Base-by-base conservation (phyloP, 2,888 invertebrate genomes). In the Microctonus aethiopoides region DNA sequence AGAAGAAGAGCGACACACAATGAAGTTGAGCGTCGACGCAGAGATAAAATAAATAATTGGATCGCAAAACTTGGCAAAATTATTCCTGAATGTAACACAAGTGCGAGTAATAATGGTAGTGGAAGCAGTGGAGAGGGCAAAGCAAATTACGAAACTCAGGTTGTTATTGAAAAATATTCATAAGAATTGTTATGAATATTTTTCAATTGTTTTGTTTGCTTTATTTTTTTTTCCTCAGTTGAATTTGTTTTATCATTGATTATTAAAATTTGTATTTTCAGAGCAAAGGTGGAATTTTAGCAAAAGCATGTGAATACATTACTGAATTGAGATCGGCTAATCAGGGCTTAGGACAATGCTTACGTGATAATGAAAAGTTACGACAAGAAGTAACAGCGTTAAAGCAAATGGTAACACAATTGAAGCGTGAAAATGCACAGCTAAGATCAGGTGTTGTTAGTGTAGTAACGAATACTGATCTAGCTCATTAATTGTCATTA, bases 1-100 rank as follows among this genome's bases (percentile, higher is more conserved):
- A 92, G 94, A 82, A 89, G 97, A 76, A 89, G 97, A 83, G 96
- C 95, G 2, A 97, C 96, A 22, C 97, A 98, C 86, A 98, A 98
- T 84, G 97, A 97, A 89, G 97, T 98, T 1, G 98, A 98, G 86
- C 90, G 98, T 78, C 89, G 98, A 74, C 89, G 98, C 57, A 89
- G 98, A 78, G 97, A 98, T 84, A 98, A 98, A 89, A 98, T 98
- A 75, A 98, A 98, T 86, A 95, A 93, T 83, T 98, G 98, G 98
- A 98, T 98, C 76, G 92, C 94, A 63, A 96, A 95, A 86, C 88
- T 98, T 70, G 95, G 96, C 1, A 95, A 96, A 83, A 91, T 98
- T 75, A 93, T 98, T 66, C 97, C 97, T 1, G 92, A 92, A 72
- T 91, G 91, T 81, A 88, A 88, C 72, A 72, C 76, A 6, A 74